Evolutionary conservation across 53 echinoderm and acorn worm genomes (phyloP).

Genomic region (Hippasteria phrygiana): DNA sequence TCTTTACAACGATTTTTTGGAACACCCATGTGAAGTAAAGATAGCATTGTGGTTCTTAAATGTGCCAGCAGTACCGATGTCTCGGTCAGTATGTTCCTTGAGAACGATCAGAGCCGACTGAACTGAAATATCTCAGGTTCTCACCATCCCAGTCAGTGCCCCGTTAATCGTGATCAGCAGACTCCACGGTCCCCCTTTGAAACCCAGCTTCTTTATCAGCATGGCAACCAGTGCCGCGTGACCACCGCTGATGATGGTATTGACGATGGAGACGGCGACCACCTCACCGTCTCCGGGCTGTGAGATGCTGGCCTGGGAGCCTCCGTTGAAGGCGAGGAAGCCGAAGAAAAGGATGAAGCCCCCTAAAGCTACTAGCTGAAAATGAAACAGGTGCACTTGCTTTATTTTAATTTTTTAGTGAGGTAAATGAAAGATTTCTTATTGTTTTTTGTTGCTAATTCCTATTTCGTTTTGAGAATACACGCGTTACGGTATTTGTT

Average conservation of each 20-base stretch:
- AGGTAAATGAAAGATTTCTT: too few species aligned
- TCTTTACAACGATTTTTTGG: too few species aligned
- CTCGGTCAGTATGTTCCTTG: too few species aligned
- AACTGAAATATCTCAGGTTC: neutral
- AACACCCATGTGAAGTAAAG: too few species aligned
- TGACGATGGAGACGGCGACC: slow-evolving; percentile 77
- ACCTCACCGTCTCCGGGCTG: slow-evolving; percentile 74
- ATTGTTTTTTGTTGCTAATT: too few species aligned
- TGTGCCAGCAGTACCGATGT: too few species aligned
- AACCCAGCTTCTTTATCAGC: slow-evolving; percentile 63
- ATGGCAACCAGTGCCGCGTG: slow-evolving; percentile 73
- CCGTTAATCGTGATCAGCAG: slow-evolving; percentile 93
- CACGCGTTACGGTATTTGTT: too few species aligned
- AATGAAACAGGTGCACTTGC: too few species aligned
- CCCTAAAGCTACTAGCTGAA: slow-evolving; percentile 82
- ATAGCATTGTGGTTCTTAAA: too few species aligned
- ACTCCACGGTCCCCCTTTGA: slow-evolving; percentile 78
- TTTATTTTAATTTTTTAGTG: too few species aligned
- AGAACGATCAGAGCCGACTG: neutral
- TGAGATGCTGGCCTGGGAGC: slow-evolving; percentile 83
- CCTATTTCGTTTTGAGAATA: too few species aligned
- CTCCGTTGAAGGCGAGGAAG: slow-evolving; percentile 92
- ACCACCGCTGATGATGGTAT: slow-evolving; percentile 78
- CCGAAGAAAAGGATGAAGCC: slow-evolving; percentile 93
- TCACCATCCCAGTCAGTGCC: slow-evolving; percentile 92